phyloP scores from a whole-genome alignment of 2,113 vertebrate genomes.

The Corythornis madagascariensis region DNA sequence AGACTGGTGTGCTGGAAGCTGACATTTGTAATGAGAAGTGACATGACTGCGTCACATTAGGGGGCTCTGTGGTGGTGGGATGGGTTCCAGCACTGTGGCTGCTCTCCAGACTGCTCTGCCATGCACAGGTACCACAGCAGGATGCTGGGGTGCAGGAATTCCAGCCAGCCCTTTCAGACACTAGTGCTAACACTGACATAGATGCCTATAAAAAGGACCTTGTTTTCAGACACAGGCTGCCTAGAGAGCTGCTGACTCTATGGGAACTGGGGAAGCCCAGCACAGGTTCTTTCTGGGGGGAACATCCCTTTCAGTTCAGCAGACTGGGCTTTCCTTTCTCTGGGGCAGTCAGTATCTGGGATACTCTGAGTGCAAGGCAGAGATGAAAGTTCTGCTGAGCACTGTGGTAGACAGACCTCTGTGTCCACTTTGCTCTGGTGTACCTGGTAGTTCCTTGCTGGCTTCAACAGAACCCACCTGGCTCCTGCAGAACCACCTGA shows the following conservation, averaged over 20 bases:
- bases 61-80: background rate
- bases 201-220: background rate
- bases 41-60: background rate
- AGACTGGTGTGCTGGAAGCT: background rate
- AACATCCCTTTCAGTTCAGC: background rate
- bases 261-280: background rate
- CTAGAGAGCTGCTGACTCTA: background rate
- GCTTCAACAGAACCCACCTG: background rate
- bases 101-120: background rate
- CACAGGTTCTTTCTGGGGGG: background rate
- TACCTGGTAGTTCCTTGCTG: background rate
- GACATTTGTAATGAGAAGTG: constrained; percentile 14
- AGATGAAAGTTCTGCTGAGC: background rate
- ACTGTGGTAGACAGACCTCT: background rate
- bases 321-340: background rate
- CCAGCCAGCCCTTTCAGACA: constrained; percentile 36
- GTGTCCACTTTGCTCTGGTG: background rate
- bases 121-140: background rate
- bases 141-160: background rate
- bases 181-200: background rate
- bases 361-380: background rate
- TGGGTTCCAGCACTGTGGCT: background rate
- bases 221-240: background rate
- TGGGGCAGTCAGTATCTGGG: background rate
- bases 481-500: background rate